Percentiles rank a stretch among this genome's conserved stretches.
These are phyloP conservation scores for Teleiodes luculella DNA, from an alignment of 2,888 invertebrate species.

Conservation along the genomic window DNA sequence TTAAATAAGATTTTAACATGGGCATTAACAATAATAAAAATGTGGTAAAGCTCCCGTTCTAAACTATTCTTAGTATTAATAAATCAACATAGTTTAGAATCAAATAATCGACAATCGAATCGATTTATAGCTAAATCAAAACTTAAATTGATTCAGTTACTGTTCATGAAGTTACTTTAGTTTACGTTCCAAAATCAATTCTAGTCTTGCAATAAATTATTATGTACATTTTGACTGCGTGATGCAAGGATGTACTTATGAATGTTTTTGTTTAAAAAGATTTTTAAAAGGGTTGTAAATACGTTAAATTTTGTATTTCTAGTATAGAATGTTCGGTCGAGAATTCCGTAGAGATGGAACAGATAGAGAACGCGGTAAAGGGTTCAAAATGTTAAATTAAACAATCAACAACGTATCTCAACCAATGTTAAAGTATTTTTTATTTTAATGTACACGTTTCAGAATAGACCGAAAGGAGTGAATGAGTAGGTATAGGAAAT, in stretches of 20 bases:
- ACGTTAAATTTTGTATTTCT: constrained; percentile 79
- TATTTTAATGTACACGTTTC: constrained; percentile 29
- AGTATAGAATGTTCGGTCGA: constrained; percentile 72
- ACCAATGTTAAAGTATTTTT: constrained; percentile 35
- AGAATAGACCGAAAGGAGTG: constrained; percentile 25
- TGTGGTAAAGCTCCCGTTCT: constrained; percentile 7
- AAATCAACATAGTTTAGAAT: constrained; percentile 17
- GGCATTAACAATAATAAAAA: constrained; percentile 3
- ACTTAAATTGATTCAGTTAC: constrained; percentile 26
- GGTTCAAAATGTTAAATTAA: constrained; percentile 47
- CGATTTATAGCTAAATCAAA: constrained; percentile 36
- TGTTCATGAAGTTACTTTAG: constrained; percentile 33
- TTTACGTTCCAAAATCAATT: constrained; percentile 60
- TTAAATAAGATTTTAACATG: constrained; percentile 27
- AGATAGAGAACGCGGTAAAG: constrained; percentile 46
- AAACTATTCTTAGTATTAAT: constrained; percentile 6
- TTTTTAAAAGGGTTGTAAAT: constrained; percentile 70
- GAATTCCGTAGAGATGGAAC: constrained; percentile 60
- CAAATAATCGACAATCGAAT: constrained; percentile 14
- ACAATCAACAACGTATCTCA: constrained; percentile 47
- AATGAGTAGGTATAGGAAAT: constrained; percentile 1
- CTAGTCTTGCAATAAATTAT: constrained; percentile 64
- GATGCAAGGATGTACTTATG: constrained; percentile 74
- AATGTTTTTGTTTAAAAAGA: constrained; percentile 62
- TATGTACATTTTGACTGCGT: constrained; percentile 72